These are phyloP conservation scores for Endomychus coccineus DNA, from an alignment of 2,888 invertebrate genomes.

Conservation along the genomic window DNA sequence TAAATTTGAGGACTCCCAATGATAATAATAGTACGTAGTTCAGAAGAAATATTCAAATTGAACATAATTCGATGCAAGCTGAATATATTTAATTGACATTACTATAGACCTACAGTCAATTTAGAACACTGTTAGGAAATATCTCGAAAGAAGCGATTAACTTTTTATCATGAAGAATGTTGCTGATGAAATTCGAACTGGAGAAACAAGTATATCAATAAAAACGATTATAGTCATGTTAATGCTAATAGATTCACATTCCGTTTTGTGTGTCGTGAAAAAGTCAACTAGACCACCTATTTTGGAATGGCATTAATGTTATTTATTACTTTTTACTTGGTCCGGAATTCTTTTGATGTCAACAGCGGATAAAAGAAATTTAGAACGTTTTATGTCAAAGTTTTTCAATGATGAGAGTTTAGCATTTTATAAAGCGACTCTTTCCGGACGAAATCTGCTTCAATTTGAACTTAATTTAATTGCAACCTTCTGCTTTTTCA, in stretches of 20 bases:
- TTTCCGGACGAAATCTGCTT: too few species aligned
- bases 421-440: too few species aligned
- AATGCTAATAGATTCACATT: conserved; percentile 25
- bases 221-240: conserved; percentile 22
- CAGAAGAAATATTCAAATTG: too few species aligned
- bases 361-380: neutral
- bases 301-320: conserved; percentile 10
- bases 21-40: too few species aligned
- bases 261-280: conserved; percentile 15
- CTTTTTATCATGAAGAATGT: conserved; percentile 18
- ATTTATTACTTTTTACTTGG: conserved; percentile 11
- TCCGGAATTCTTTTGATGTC: conserved; percentile 2
- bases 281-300: conserved; percentile 17
- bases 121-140: neutral
- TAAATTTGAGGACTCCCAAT: too few species aligned
- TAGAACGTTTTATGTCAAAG: too few species aligned
- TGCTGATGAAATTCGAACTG: conserved; percentile 18
- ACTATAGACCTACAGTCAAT: too few species aligned
- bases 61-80: too few species aligned
- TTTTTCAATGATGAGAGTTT: too few species aligned
- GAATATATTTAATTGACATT: too few species aligned
- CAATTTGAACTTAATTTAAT: too few species aligned
- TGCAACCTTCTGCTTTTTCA: too few species aligned
- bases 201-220: conserved; percentile 22
- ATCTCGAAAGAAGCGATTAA: conserved; percentile 7